These are phyloP conservation scores for Caenorhabditis briggsae DNA, from an alignment of 1,140 invertebrate species.

Conservation along the genomic window DNA sequence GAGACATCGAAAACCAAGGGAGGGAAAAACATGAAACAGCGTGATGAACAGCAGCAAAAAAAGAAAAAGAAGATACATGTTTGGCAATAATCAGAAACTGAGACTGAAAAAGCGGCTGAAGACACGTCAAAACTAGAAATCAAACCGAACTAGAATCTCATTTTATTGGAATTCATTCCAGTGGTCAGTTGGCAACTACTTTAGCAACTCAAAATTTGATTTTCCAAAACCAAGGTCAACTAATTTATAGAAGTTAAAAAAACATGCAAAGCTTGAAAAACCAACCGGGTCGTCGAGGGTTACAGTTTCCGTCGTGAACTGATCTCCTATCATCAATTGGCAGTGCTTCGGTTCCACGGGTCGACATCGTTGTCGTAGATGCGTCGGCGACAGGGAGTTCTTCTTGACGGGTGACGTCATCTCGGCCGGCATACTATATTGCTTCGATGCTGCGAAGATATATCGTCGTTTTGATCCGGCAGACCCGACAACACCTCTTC, in stretches of 20 bases:
- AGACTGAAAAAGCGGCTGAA: not conserved
- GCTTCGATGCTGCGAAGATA: constrained; percentile 58
- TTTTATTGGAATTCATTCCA: no score
- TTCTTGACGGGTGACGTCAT: constrained; percentile 33
- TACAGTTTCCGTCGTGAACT: constrained; percentile 59
- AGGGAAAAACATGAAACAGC: constrained; percentile 21
- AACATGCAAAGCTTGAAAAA: not conserved
- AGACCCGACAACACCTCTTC: constrained; percentile 60
- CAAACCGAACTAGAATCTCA: no score
- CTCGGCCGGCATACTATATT: constrained; percentile 62
- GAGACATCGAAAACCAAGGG: not conserved
- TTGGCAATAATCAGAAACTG: not conserved
- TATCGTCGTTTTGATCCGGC: constrained; percentile 60
- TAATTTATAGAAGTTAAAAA: not conserved
- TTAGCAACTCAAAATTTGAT: no score
- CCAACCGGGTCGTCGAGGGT: constrained; percentile 63
- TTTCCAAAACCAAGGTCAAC: not conserved
- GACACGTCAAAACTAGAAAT: not conserved
- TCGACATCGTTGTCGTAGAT: constrained; percentile 38
- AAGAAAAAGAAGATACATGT: not conserved
- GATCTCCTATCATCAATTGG: constrained; percentile 60
- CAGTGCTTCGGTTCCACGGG: constrained; percentile 58
- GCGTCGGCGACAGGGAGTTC: constrained; percentile 26
- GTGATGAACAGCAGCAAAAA: not conserved
- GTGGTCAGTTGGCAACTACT: no score